phyloP scores from a whole-genome alignment of 2,888 invertebrate genomes.

The Aphodius granarius region DNA sequence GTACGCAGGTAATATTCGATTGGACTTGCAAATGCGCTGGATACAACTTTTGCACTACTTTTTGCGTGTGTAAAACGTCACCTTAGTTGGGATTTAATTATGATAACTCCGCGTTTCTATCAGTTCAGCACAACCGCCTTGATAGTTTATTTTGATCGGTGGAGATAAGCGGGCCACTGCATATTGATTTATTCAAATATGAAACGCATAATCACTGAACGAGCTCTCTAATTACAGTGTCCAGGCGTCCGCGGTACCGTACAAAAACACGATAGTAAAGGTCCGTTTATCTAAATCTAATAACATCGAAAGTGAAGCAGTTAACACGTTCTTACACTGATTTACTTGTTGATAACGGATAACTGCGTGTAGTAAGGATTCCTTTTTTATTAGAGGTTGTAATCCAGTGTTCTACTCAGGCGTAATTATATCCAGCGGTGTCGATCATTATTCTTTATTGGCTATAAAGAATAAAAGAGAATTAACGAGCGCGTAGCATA shows the following conservation, averaged over 20 bases:
- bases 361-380: not conserved
- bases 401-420: slow-evolving; percentile 8
- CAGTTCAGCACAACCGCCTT: not conserved
- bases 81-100: slow-evolving; percentile 2
- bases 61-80: not conserved
- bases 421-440: slow-evolving; percentile 6
- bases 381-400: slow-evolving; percentile 5
- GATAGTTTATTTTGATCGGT: not conserved
- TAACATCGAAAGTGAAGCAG: slow-evolving; percentile 1
- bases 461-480: slow-evolving; percentile 9
- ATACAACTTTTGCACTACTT: slow-evolving; percentile 2
- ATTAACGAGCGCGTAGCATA: not conserved
- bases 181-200: slow-evolving; percentile 12
- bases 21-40: slow-evolving; percentile 11
- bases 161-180: slow-evolving; percentile 8
- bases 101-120: slow-evolving; percentile 7
- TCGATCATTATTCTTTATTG: slow-evolving; percentile 10
- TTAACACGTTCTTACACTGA: not conserved
- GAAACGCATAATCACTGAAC: slow-evolving; percentile 1
- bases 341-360: not conserved
- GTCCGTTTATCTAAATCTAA: slow-evolving; percentile 12
- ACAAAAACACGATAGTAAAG: slow-evolving; percentile 8
- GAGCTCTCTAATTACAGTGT: slow-evolving; percentile 2
- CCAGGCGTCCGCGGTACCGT: not conserved
- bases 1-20: not conserved